Conservation (phyloP, 2,888 invertebrate genomes). For the Eurois occulta region DNA sequence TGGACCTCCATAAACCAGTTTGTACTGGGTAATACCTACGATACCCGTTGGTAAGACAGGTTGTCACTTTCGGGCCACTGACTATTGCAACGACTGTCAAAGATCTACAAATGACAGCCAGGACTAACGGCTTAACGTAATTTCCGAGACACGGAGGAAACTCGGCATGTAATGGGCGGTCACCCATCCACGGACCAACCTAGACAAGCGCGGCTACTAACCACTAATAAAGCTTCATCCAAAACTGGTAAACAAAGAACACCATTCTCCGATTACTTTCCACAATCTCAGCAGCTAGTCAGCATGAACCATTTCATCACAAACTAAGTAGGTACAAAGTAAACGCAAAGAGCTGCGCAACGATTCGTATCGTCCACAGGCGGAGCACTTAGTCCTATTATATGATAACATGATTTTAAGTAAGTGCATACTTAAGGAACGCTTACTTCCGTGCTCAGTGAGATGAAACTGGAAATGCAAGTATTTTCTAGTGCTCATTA, state of each 20-base stretch:
- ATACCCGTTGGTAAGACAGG: not conserved
- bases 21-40: too few relatives aligned
- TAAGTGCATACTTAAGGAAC: constrained; percentile 40
- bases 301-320: constrained; percentile 29
- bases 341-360: constrained; percentile 50
- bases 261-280: not conserved
- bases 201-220: not conserved
- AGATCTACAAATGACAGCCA: not conserved
- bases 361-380: constrained; percentile 56
- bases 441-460: constrained; percentile 42
- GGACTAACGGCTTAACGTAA: not conserved
- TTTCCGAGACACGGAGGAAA: not conserved
- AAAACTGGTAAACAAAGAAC: not conserved
- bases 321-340: constrained; percentile 47
- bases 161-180: not conserved
- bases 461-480: constrained; percentile 37
- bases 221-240: not conserved
- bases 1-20: not conserved
- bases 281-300: constrained; percentile 2
- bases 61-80: not conserved
- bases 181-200: not conserved
- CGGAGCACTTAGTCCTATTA: constrained; percentile 61
- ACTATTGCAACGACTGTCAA: not conserved
- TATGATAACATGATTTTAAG: constrained; percentile 55
- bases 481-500: not conserved